A percentile compares a stretch with the other conserved stretches of the same genome.
phyloP scores from a whole-genome alignment of 2,113 vertebrate species.

The Galbula dea region DNA sequence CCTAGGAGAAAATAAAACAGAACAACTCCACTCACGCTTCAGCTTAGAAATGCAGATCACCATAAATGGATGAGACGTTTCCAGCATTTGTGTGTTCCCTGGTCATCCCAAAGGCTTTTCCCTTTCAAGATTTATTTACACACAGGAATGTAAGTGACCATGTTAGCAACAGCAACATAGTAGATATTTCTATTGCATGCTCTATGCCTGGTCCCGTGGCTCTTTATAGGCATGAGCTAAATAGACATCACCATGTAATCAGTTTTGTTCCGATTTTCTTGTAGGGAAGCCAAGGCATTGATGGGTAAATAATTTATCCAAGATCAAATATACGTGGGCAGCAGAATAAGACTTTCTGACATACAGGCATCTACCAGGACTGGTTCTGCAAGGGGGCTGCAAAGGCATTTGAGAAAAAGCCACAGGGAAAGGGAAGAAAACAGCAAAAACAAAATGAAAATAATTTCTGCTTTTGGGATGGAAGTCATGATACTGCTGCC shows the following conservation, averaged over 20 bases:
- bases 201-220: neutral
- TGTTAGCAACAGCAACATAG: neutral
- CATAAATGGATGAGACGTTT: neutral
- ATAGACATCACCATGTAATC: neutral
- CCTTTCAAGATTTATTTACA: slow-evolving; percentile 49
- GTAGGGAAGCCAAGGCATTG: neutral
- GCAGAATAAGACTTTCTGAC: neutral
- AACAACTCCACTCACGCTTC: neutral
- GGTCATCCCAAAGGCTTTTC: slow-evolving; percentile 13
- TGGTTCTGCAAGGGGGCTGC: neutral
- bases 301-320: neutral
- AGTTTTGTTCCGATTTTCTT: neutral
- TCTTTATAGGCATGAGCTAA: slow-evolving; percentile 17
- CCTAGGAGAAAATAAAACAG: neutral
- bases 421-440: neutral
- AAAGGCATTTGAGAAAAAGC: neutral
- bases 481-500: neutral
- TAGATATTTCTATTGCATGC: neutral
- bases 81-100: neutral
- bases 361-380: neutral
- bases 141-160: slow-evolving; percentile 28
- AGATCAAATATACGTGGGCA: neutral
- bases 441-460: accelerated
- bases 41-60: neutral
- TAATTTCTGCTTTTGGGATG: neutral